These are phyloP conservation scores for Syngnathus floridae DNA, from an alignment of 2,113 vertebrate genomes.

Conservation along the genomic window DNA sequence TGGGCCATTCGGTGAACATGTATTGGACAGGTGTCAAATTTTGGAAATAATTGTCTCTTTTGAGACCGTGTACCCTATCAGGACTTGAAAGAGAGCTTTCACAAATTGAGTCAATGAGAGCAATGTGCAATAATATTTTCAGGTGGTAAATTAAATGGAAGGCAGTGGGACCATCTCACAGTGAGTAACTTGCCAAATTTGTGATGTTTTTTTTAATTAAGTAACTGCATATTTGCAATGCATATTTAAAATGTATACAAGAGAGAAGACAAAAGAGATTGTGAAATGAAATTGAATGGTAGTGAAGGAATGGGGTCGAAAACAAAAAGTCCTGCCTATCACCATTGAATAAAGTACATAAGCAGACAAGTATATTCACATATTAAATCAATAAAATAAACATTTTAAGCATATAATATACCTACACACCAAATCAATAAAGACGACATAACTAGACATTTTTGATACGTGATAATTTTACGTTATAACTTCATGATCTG, in stretches of 20 bases:
- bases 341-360: too few relatives aligned
- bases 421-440: too few relatives aligned
- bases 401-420: too few relatives aligned
- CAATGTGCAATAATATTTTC: slow-evolving; percentile 27
- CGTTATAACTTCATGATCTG: too few relatives aligned
- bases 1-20: slow-evolving; percentile 6
- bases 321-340: too few relatives aligned
- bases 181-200: background rate
- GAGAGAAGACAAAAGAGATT: background rate
- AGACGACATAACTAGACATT: too few relatives aligned
- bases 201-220: background rate
- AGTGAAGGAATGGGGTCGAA: too few relatives aligned
- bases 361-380: too few relatives aligned
- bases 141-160: slow-evolving; percentile 10
- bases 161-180: background rate
- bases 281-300: too few relatives aligned
- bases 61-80: slow-evolving; percentile 46
- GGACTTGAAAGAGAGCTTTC: slow-evolving; percentile 50
- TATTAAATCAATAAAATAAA: too few relatives aligned
- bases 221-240: background rate
- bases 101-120: slow-evolving; percentile 49
- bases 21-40: slow-evolving; percentile 42
- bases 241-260: background rate
- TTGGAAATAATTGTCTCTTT: slow-evolving; percentile 40
- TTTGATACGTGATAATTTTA: too few relatives aligned